Base-by-base conservation (phyloP, 1,140 invertebrate species). In the Episyrphus balteatus region DNA sequence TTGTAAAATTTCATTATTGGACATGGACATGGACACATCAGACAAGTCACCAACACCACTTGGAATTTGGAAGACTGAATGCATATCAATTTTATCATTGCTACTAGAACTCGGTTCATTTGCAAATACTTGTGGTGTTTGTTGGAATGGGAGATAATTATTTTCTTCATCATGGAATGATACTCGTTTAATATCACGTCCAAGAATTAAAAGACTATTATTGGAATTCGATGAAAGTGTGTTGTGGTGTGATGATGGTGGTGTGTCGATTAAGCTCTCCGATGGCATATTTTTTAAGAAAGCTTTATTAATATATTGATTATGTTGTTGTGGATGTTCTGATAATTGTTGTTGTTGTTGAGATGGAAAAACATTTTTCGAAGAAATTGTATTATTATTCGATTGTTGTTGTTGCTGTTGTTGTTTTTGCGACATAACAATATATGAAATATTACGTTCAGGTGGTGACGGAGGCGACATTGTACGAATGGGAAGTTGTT, bases 401-500 rank as follows among this genome's bases (percentile, higher is more conserved):
- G 30, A 31, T 8, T 56, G 60, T 2, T 57, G 7, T 55, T 48
- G 38, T 3, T 34, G 50, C 26, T 44, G 47, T 34, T 48, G 46
- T 17, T 43, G 51, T 41, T 44, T 44, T 58, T 75, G 78, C 2
- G 82, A 84, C 85, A 88, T 88, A 15, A 86, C 77, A 0, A 84
- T 78, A 66, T 85, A 88, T 45, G 84, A 88, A 5, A 84, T 88
- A 37, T 85, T 86, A 51, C 86, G 76, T 67, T 85, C 82, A 1
- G 84, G 84, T 15, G 84, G 84, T 42, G 81, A 75, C 14, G 84
- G 84, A 21, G 81, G 77, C 21, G 72, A 57, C 39, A 65, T 26
- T 26, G 21, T 26, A 26, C 21, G 21, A 26, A 26, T 5, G 21
- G 21, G 21, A 26, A 26, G n/a, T n/a, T n/a, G n/a, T n/a, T n/a